Percentiles rank a stretch among this genome's conserved stretches.
Conservation (phyloP, 2,888 invertebrate genomes). For the Periphyllus acericola region DNA sequence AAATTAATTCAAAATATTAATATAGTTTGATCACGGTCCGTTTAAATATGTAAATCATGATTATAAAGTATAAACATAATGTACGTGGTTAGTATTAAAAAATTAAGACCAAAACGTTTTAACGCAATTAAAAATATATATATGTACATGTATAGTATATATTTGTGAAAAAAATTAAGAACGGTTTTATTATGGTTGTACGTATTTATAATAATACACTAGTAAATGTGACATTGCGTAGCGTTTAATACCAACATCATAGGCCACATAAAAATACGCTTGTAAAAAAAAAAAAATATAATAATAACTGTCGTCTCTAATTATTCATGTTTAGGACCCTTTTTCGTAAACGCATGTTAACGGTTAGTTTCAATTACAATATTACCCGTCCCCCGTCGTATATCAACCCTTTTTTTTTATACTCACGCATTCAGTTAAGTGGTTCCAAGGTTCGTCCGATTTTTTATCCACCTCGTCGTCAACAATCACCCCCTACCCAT, state of each 20-base stretch:
- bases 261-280: constrained; percentile 14
- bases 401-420: constrained; percentile 48
- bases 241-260: constrained; percentile 21
- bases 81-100: neutral
- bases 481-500: too few species aligned
- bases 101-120: neutral
- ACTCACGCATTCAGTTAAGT: constrained; percentile 17
- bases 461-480: neutral
- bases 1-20: neutral
- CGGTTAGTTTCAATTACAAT: constrained; percentile 57
- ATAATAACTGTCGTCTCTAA: constrained; percentile 47
- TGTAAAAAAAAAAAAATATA: constrained; percentile 17
- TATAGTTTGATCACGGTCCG: neutral
- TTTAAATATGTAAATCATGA: neutral
- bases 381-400: constrained; percentile 6
- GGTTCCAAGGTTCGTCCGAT: constrained; percentile 34
- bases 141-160: too few species aligned
- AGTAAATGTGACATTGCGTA: neutral
- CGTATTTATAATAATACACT: neutral
- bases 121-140: neutral
- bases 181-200: constrained; percentile 3
- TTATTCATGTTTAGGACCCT: constrained; percentile 49
- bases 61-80: neutral
- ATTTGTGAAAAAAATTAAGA: neutral
- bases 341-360: constrained; percentile 45